Evolutionary conservation across 92 coral and sea anemone genomes (phyloP), one percentile per base, ranked within the genome.

Genomic region (Paramuricea clavata): DNA sequence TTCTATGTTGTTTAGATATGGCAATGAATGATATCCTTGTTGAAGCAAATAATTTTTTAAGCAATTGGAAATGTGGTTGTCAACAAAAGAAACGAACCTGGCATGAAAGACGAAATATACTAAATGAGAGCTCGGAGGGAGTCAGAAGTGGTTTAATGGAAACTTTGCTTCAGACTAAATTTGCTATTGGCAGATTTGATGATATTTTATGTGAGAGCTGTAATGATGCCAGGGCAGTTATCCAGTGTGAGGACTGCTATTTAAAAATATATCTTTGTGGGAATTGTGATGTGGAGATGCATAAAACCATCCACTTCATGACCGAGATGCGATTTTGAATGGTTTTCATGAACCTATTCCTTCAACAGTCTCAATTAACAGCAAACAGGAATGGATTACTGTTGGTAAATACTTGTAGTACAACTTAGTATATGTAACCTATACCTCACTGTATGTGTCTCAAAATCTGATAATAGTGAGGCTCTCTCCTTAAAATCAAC

Each of bases 281-380:
- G 15, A 27, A 23, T 6, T 82, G 91, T 88, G 91, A 88, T 68
- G 0, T 60, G 31, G 17, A 42, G 19, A 5, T 88, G 8, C 84
- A 74, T 67, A 81, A 82, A 19, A 27, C 26, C 39, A 59, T 32
- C 85, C 85, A 36, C 70, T 86, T 15, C 93, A 90, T 71, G 93
- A 90, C 28, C 49, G 90, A 82, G 78, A 78, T 54, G 93, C 87
- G 28, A 50, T 90, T 19, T 60, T 90, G 13, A 83, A 90, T 81
- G 88, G 90, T 23, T 87, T 78, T 59, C 85, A 36, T 75, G 49
- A 57, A 22, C 79, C 91, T 26, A 88, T 88, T 44, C 73, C 91
- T 72, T 68, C 88, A 17, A 82, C 88, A 31, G 41, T 57, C 32
- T 60, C 91, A 27, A 74, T 16, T 69, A 74, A 69, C 19, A 64